These are phyloP conservation scores for Macrosoma leucophasiata DNA, from an alignment of 2,888 invertebrate species.

Conservation along the genomic window DNA sequence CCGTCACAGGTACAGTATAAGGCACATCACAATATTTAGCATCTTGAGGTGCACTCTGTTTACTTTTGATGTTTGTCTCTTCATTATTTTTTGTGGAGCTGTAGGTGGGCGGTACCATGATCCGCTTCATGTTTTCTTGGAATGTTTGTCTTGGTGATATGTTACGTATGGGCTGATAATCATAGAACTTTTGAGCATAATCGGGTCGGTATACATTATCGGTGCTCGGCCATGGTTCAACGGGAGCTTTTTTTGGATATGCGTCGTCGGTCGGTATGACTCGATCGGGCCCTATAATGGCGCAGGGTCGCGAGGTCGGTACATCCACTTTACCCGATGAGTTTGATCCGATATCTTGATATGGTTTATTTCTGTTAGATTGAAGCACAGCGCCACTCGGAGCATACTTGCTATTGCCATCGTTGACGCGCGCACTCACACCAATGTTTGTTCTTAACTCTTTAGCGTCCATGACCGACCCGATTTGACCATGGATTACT, in stretches of 20 bases:
- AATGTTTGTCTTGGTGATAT: constrained; percentile 73
- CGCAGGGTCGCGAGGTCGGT: constrained; percentile 59
- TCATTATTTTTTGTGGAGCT: constrained; percentile 50
- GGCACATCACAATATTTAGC: constrained; percentile 70
- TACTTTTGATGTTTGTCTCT: constrained; percentile 47
- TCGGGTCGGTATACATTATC: constrained; percentile 53
- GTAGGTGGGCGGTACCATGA: constrained; percentile 62
- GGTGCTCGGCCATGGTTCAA: constrained; percentile 49
- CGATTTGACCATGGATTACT: constrained; percentile 31
- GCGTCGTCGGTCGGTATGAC: constrained; percentile 48
- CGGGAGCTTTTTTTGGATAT: constrained; percentile 47
- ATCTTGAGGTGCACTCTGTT: constrained; percentile 48
- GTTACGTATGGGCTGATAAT: constrained; percentile 57
- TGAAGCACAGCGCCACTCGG: constrained; percentile 43
- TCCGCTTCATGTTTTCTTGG: constrained; percentile 71
- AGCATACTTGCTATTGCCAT: constrained; percentile 56
- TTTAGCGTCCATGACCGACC: constrained; percentile 66
- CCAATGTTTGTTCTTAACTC: constrained; percentile 54
- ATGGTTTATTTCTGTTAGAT: constrained; percentile 52
- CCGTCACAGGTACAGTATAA: constrained; percentile 52
- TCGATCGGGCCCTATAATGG: constrained; percentile 69
- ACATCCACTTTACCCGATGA: constrained; percentile 59
- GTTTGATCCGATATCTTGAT: constrained; percentile 56
- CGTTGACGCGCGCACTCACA: constrained; percentile 52
- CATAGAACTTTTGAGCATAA: constrained; percentile 50